Percentiles rank a stretch among this genome's conserved stretches.
These are phyloP conservation scores for Glossophaga mutica DNA, from an alignment of 2,797 vertebrate species.

Conservation along the genomic window DNA sequence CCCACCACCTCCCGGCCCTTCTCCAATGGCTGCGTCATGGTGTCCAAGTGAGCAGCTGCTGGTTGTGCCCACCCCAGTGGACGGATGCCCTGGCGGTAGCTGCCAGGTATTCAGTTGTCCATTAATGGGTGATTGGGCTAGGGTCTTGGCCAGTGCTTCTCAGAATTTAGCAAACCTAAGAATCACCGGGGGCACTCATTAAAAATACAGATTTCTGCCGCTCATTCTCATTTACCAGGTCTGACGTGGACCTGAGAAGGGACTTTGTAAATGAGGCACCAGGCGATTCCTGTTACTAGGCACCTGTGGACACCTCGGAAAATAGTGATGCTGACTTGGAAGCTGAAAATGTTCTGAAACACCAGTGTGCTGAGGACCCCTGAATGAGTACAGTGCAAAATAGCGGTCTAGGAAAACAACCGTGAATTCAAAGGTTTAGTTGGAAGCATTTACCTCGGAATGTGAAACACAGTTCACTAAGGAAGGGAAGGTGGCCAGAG, in stretches of 20 bases:
- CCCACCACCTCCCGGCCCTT: not conserved
- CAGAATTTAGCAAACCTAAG: not conserved
- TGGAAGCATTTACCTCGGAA: not conserved
- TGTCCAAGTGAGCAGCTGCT: not conserved
- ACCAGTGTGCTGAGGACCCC: not conserved
- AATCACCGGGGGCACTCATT: not conserved
- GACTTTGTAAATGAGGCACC: not conserved
- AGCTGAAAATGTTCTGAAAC: not conserved
- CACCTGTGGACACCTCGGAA: not conserved
- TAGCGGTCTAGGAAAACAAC: not conserved
- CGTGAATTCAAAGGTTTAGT: not conserved
- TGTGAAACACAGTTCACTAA: not conserved
- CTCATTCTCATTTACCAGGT: not conserved
- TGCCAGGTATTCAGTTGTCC: not conserved
- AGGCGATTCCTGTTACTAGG: not conserved
- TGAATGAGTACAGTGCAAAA: not conserved
- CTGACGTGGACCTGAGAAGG: not conserved
- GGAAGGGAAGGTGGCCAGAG: not conserved
- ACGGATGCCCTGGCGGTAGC: not conserved
- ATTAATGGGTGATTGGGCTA: not conserved
- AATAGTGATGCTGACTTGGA: not conserved
- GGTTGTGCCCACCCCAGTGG: not conserved
- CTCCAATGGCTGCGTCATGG: not conserved
- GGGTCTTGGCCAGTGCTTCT: not conserved
- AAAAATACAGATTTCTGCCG: not conserved